Evolutionary conservation across 2,888 invertebrate species (phyloP).

Genomic region (Drosophila monieri): DNA sequence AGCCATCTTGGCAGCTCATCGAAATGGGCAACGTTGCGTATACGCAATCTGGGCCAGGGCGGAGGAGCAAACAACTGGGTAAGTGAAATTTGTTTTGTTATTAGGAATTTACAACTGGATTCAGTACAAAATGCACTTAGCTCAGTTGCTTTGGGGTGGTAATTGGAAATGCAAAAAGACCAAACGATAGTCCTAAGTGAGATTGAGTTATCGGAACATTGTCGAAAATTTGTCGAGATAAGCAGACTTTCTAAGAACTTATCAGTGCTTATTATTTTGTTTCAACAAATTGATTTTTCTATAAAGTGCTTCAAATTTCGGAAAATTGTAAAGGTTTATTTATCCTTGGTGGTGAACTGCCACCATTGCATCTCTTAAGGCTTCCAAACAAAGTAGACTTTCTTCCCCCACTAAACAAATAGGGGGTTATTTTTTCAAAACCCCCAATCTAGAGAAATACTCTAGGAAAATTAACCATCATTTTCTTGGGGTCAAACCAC

Average conservation of each 20-base stretch:
- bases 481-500: slow-evolving; percentile 12
- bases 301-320: not conserved
- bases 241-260: not conserved
- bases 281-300: not conserved
- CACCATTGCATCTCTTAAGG: not conserved
- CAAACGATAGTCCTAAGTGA: slow-evolving; percentile 1
- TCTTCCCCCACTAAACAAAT: no score
- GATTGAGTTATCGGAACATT: not conserved
- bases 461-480: not conserved
- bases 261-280: not conserved
- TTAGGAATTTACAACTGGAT: slow-evolving; percentile 15
- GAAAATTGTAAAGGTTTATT: not conserved
- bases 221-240: not conserved
- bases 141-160: slow-evolving; percentile 1
- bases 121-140: slow-evolving; percentile 26
- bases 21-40: slow-evolving; percentile 47
- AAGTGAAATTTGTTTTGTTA: slow-evolving; percentile 32
- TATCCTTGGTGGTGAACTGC: no score
- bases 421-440: not conserved
- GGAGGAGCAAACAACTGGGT: slow-evolving; percentile 16
- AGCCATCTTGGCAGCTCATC: slow-evolving; percentile 5
- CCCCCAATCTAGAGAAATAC: not conserved
- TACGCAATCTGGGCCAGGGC: slow-evolving; percentile 47
- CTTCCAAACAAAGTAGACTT: not conserved
- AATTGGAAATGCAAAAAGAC: slow-evolving; percentile 14